Evolutionary conservation across 2,888 invertebrate species (phyloP).

Genomic region (Yponomeuta evonymella): DNA sequence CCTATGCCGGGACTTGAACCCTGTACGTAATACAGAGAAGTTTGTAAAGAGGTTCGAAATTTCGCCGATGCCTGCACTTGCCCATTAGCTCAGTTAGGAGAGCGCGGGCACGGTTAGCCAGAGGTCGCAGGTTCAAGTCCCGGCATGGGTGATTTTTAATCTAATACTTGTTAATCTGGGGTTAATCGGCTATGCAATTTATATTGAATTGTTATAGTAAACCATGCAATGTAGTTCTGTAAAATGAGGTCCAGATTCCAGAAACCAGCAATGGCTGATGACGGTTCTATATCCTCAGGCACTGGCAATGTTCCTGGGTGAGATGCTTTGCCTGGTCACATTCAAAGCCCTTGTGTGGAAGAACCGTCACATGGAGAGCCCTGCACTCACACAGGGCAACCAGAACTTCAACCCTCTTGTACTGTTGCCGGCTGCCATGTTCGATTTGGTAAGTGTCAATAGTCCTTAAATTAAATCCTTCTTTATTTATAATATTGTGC

Average conservation of each 20-base stretch:
- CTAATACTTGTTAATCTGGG: too few relatives aligned
- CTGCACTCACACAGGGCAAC: conserved; percentile 80
- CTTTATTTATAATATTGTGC: too few relatives aligned
- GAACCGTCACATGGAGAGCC: conserved; percentile 67
- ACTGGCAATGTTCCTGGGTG: conserved; percentile 94
- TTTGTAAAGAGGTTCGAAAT: too few relatives aligned
- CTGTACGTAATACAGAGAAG: too few relatives aligned
- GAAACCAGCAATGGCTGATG: neutral
- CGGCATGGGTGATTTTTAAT: too few relatives aligned
- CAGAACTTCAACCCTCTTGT: conserved; percentile 86
- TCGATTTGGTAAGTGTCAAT: conserved; percentile 80
- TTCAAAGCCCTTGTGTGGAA: conserved; percentile 83
- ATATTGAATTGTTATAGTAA: neutral
- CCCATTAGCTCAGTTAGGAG: too few relatives aligned
- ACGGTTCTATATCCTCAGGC: conserved; percentile 73
- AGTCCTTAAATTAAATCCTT: neutral
- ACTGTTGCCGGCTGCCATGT: conserved; percentile 90
- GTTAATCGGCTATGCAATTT: too few relatives aligned
- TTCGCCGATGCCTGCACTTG: too few relatives aligned
- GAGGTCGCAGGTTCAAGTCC: too few relatives aligned
- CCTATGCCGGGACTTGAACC: too few relatives aligned
- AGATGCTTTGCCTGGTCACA: conserved; percentile 88
- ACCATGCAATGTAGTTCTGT: neutral
- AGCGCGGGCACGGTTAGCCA: too few relatives aligned
- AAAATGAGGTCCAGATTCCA: neutral